phyloP scores from a whole-genome alignment of 2,797 vertebrate species.

The Cirrhinus molitorella region DNA sequence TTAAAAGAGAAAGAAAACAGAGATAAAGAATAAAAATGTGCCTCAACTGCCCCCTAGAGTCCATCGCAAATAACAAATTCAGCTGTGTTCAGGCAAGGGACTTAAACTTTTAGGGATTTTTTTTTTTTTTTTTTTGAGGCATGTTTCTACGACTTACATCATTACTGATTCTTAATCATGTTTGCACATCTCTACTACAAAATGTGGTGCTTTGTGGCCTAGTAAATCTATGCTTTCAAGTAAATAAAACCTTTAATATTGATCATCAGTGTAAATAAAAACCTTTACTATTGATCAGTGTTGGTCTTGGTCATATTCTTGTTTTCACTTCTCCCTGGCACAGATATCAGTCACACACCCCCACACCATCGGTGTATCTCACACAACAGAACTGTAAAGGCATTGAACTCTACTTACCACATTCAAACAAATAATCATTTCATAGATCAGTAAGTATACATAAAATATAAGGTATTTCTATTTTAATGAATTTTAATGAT shows the following conservation, averaged over 20 bases:
- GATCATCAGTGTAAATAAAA: too few species aligned
- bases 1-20: neutral
- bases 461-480: neutral
- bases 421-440: neutral
- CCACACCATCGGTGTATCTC: slow-evolving; percentile 22
- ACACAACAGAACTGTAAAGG: neutral
- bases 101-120: neutral
- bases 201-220: neutral
- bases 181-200: neutral
- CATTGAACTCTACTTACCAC: neutral
- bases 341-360: neutral
- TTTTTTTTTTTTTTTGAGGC: neutral
- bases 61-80: neutral
- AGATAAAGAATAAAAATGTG: neutral
- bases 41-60: neutral
- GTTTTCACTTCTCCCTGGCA: neutral
- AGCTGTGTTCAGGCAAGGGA: neutral
- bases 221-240: neutral
- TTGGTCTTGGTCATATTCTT: too few species aligned
- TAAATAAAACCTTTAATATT: neutral
- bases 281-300: too few species aligned
- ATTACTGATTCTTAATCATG: neutral
- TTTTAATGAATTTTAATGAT: too few species aligned
- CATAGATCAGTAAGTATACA: neutral
- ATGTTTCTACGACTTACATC: neutral